Evolutionary conservation across 2,888 invertebrate species (phyloP).

Genomic region (Sthenelais limicola): DNA sequence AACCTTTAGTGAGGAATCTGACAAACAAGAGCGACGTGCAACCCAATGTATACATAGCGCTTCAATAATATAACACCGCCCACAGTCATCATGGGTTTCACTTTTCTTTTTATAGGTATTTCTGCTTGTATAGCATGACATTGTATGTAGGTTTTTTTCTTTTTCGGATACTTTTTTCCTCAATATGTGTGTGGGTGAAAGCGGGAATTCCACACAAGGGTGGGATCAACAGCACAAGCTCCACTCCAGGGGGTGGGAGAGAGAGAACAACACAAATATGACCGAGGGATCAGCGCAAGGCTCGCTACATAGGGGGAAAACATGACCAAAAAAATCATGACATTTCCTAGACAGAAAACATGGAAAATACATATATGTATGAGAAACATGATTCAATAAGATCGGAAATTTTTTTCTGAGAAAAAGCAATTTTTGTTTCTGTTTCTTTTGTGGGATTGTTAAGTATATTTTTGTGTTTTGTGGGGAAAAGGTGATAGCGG

Average conservation of each 20-base stretch:
- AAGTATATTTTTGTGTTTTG: no score
- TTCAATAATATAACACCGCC: slow-evolving; percentile 9
- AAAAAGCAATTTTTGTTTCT: no score
- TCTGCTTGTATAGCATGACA: not conserved
- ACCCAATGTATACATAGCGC: slow-evolving; percentile 25
- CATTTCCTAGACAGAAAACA: no score
- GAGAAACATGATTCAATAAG: no score
- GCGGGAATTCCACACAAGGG: slow-evolving; percentile 27
- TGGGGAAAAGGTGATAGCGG: no score
- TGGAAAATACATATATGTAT: no score
- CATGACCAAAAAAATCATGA: slow-evolving; percentile 20
- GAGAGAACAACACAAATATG: slow-evolving; percentile 33
- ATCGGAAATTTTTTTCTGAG: no score
- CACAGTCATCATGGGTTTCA: slow-evolving; percentile 19
- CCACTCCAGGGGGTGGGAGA: slow-evolving; percentile 25
- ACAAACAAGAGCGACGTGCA: slow-evolving; percentile 37
- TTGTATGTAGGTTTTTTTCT: no score
- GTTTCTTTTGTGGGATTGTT: no score
- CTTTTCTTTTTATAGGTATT: not conserved
- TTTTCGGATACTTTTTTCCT: slow-evolving; percentile 16
- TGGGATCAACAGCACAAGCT: slow-evolving; percentile 30
- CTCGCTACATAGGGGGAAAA: slow-evolving; percentile 11
- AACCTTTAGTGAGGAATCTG: slow-evolving; percentile 51
- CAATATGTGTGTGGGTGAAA: slow-evolving; percentile 40
- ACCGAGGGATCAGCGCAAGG: slow-evolving; percentile 20